Conservation (phyloP, 2,888 invertebrate genomes). For the Dryobotodes eremita region DNA sequence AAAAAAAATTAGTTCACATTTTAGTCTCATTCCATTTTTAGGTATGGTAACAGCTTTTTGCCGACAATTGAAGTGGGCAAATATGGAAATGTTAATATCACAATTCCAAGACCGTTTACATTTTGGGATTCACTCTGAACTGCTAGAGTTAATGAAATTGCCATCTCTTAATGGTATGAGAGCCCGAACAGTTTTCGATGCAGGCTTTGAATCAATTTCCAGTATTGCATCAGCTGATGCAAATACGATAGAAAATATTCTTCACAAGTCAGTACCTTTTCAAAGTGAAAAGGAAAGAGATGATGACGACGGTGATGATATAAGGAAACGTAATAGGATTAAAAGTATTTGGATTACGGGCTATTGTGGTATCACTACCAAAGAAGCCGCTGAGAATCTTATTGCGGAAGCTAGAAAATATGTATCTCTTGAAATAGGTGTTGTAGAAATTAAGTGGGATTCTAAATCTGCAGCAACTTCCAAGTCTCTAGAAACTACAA, state of each 20-base stretch:
- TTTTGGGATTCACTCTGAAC: slow-evolving; percentile 97
- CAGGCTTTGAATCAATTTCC: slow-evolving; percentile 94
- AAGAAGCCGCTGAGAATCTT: slow-evolving; percentile 95
- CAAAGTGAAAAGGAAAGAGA: slow-evolving; percentile 95
- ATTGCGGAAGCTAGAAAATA: slow-evolving; percentile 94
- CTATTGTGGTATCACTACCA: slow-evolving; percentile 94
- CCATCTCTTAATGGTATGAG: slow-evolving; percentile 95
- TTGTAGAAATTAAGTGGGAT: slow-evolving; percentile 93
- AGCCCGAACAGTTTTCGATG: slow-evolving; percentile 95
- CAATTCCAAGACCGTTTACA: slow-evolving; percentile 98
- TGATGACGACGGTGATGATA: slow-evolving; percentile 92
- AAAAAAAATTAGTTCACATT: neutral
- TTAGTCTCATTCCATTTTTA: slow-evolving; percentile 75
- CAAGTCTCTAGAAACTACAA: slow-evolving; percentile 29
- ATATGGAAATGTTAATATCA: slow-evolving; percentile 96
- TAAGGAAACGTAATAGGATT: slow-evolving; percentile 92
- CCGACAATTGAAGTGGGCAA: slow-evolving; percentile 97
- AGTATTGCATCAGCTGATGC: slow-evolving; percentile 94
- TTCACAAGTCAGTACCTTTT: slow-evolving; percentile 95
- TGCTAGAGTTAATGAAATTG: slow-evolving; percentile 97
- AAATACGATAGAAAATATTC: slow-evolving; percentile 93
- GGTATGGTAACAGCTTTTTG: slow-evolving; percentile 99
- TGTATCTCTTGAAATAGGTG: slow-evolving; percentile 94
- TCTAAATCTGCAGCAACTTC: slow-evolving; percentile 64
- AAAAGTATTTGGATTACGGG: slow-evolving; percentile 95